Conservation (phyloP, 2,797 vertebrate species). For the Gadopsis bispinosus region DNA sequence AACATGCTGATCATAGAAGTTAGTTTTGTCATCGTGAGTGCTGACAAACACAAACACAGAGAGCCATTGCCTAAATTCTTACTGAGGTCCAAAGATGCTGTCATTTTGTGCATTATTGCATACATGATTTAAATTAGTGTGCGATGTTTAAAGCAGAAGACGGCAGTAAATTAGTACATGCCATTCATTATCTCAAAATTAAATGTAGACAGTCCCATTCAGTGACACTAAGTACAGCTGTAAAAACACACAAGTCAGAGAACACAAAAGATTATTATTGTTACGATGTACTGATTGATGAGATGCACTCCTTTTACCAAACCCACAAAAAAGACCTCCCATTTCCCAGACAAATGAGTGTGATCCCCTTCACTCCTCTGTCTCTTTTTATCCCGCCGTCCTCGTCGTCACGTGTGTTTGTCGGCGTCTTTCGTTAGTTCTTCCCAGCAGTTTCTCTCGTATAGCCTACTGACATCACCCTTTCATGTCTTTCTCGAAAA, state of each 20-base stretch:
- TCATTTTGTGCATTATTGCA: background rate
- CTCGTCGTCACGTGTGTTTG: slow-evolving; percentile 11
- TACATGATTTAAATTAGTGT: background rate
- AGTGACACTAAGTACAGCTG: background rate
- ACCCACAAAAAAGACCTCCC: slow-evolving; percentile 6
- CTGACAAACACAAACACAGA: background rate
- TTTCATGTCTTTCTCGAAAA: slow-evolving; percentile 62
- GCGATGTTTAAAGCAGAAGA: background rate
- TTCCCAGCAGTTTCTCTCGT: slow-evolving; percentile 11
- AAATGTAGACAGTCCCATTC: background rate
- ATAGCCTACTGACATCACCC: slow-evolving; percentile 43
- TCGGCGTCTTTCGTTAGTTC: slow-evolving; percentile 11
- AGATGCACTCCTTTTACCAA: background rate
- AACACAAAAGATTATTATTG: background rate
- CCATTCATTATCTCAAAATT: background rate
- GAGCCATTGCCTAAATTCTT: background rate
- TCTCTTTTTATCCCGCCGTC: slow-evolving; percentile 6
- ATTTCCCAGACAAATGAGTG: slow-evolving; percentile 18
- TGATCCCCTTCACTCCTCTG: background rate
- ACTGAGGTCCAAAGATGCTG: background rate
- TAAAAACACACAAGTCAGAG: background rate
- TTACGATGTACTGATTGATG: slow-evolving; percentile 3
- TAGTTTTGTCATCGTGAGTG: background rate
- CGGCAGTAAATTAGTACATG: no score
- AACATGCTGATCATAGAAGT: background rate